Percentiles rank a stretch among this genome's conserved stretches.
phyloP scores from a whole-genome alignment of 2,888 invertebrate genomes.

The Patella caerulea region DNA sequence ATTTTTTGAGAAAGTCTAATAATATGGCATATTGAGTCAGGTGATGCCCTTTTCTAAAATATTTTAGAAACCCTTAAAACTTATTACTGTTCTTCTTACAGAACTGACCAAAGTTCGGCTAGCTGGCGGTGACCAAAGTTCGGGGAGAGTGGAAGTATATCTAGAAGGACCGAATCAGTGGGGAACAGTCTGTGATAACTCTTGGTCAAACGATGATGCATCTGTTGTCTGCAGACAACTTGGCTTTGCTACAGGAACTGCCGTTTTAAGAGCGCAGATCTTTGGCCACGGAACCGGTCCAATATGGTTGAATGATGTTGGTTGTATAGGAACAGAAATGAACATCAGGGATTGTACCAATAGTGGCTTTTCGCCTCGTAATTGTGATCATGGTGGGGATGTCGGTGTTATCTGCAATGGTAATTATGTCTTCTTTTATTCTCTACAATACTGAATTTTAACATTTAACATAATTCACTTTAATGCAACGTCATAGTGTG shows the following conservation, averaged over 20 bases:
- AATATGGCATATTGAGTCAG: no score
- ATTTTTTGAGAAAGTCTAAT: no score
- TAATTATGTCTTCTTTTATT: slow-evolving; percentile 12
- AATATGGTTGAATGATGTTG: slow-evolving; percentile 48
- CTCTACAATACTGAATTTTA: no score
- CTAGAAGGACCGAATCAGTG: slow-evolving; percentile 54
- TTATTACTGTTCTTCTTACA: slow-evolving; percentile 21
- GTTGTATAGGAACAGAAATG: slow-evolving; percentile 40
- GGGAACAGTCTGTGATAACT: slow-evolving; percentile 64
- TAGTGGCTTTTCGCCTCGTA: slow-evolving; percentile 35
- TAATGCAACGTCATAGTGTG: no score
- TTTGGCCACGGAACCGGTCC: slow-evolving; percentile 34
- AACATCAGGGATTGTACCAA: slow-evolving; percentile 33
- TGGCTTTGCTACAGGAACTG: slow-evolving; percentile 51
- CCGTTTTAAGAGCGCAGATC: slow-evolving; percentile 35
- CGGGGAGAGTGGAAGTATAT: slow-evolving; percentile 80
- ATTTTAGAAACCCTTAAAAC: no score
- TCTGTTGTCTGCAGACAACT: slow-evolving; percentile 56
- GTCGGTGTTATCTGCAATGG: slow-evolving; percentile 42
- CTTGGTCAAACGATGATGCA: slow-evolving; percentile 58
- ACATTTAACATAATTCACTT: no score
- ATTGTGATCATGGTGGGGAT: slow-evolving; percentile 43
- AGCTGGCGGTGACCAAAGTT: slow-evolving; percentile 74
- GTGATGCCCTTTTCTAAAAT: no score
- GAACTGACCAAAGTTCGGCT: slow-evolving; percentile 76